Evolutionary conservation across 2,113 vertebrate species (phyloP), one percentile per base, ranked within the genome.

Genomic region (Labeo catla): DNA sequence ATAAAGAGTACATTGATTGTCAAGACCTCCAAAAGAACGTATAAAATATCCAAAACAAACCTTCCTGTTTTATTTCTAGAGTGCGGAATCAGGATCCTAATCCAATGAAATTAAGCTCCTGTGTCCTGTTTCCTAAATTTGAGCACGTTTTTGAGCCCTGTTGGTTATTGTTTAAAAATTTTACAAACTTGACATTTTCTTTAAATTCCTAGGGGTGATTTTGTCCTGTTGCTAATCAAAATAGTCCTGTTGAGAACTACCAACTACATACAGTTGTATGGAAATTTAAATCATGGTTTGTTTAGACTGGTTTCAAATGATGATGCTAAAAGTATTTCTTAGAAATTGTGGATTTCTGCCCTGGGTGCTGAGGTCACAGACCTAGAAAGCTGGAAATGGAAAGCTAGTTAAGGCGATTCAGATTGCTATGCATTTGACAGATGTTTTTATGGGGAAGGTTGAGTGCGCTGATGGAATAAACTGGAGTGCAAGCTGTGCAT

Each of bases 391-490:
- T 80, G n/a, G 74, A 54, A 43, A 80, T n/a, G 15, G 15, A 10
- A 61, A 43, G 54, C 19, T 43, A 80, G 34, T 13, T 13, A 49
- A 23, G 72, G 8, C 21, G 47, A 43, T 81, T 45, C 28, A 5
- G 15, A 15, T 15, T 47, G 2, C 7, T 65, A 80, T 84, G 82
- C 13, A 0, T 87, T 84, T 80, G 57, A 65, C 82, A 80, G 81
- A 85, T 68, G 74, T 73, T 39, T 66, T 61, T 21, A 23, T 28
- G 65, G 59, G 76, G 39, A n/a, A 77, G 45, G n/a, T 4, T 8
- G 63, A 84, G 54, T n/a, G 63, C 45, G 61, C 8, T 57, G 78
- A 74, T 74, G 82, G 86, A 84, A 74, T 12, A 34, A 52, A 15
- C 1, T 54, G 16, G 23, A 15, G 9, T 36, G 50, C 50, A 73